phyloP scores from a whole-genome alignment of 2,888 invertebrate genomes.

The Oligia fasciuncula region DNA sequence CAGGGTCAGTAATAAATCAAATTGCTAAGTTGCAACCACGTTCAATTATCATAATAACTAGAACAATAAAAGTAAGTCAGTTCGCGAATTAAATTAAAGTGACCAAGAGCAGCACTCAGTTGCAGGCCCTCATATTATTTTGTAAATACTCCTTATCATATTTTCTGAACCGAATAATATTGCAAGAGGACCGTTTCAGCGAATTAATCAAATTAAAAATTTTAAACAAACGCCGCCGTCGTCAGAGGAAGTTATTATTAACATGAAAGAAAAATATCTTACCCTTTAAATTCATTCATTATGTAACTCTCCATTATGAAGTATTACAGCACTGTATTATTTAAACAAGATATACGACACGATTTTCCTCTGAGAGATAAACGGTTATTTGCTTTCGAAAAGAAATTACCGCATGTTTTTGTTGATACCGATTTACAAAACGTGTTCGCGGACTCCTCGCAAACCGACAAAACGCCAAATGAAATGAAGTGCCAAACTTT shows the following conservation, averaged over 20 bases:
- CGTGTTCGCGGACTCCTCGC: slow-evolving; percentile 56
- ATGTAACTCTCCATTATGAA: slow-evolving; percentile 78
- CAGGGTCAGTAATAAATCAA: neutral
- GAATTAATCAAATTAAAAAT: slow-evolving; percentile 74
- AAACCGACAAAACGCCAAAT: slow-evolving; percentile 45
- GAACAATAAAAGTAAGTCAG: neutral
- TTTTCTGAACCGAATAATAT: slow-evolving; percentile 6
- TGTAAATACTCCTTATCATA: neutral
- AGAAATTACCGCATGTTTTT: slow-evolving; percentile 80
- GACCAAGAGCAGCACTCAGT: neutral
- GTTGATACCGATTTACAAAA: slow-evolving; percentile 66
- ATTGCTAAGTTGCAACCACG: neutral
- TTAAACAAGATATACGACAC: slow-evolving; percentile 17
- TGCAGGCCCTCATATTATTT: neutral
- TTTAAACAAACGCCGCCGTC: slow-evolving; percentile 65
- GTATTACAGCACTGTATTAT: slow-evolving; percentile 48
- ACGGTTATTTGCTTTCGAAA: slow-evolving; percentile 43
- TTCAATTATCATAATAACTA: neutral
- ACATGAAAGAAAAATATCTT: slow-evolving; percentile 71
- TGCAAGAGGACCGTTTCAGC: slow-evolving; percentile 27
- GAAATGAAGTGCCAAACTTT: slow-evolving; percentile 36
- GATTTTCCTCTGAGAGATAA: slow-evolving; percentile 27
- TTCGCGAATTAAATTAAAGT: slow-evolving; percentile 7
- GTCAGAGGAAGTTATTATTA: slow-evolving; percentile 70
- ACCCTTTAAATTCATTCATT: slow-evolving; percentile 78